A percentile compares a stretch with the other conserved stretches of the same genome.
Conservation (phyloP, 2,797 vertebrate genomes). For the Acipenser oxyrinchus region DNA sequence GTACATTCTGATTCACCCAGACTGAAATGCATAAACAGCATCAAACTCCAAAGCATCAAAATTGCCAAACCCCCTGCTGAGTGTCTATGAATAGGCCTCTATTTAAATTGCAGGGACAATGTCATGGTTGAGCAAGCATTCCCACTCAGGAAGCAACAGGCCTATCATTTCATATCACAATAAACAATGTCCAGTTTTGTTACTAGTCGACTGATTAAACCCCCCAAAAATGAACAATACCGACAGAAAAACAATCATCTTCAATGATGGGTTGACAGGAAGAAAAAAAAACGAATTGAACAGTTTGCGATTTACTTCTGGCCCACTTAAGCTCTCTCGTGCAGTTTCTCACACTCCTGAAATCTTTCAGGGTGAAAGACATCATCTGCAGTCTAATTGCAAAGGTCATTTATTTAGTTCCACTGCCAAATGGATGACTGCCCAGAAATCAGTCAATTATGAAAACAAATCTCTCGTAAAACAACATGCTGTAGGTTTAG, state of each 20-base stretch:
- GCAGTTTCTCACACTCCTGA: constrained; percentile 20
- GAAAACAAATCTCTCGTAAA: constrained; percentile 40
- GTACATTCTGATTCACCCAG: too few species aligned
- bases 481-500: constrained; percentile 33
- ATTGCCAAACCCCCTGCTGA: constrained; percentile 22
- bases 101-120: constrained; percentile 32
- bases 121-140: constrained; percentile 41
- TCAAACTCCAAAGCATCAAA: background rate
- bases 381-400: constrained; percentile 32
- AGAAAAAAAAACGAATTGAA: background rate
- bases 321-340: background rate
- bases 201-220: constrained; percentile 35
- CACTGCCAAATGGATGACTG: constrained; percentile 39
- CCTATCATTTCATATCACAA: constrained; percentile 46
- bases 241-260: constrained; percentile 19
- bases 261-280: too few species aligned
- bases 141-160: constrained; percentile 36
- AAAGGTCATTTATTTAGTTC: constrained; percentile 31
- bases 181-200: constrained; percentile 50
- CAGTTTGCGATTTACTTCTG: background rate
- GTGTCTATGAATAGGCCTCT: constrained; percentile 38
- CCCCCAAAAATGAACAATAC: constrained; percentile 38
- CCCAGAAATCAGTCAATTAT: constrained; percentile 41
- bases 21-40: too few species aligned
- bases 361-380: constrained; percentile 17